These are phyloP conservation scores for Clamator glandarius DNA, from an alignment of 2,797 vertebrate species.

Conservation along the genomic window DNA sequence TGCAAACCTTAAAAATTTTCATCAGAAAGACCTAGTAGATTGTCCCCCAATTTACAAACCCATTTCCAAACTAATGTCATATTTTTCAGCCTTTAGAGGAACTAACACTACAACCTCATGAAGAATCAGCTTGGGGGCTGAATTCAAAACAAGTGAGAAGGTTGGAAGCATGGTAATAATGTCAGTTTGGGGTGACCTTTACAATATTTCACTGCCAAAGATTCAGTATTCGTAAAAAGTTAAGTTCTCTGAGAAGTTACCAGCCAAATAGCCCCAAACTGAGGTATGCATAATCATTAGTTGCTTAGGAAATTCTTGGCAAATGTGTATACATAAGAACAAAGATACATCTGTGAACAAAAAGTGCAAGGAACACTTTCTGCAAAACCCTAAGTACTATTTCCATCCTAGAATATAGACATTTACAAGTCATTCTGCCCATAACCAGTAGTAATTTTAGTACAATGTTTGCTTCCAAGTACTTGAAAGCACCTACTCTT, in stretches of 20 bases:
- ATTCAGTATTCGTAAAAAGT: not conserved
- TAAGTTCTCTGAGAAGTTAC: not conserved
- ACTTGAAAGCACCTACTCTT: slow-evolving; percentile 37
- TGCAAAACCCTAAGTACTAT: slow-evolving; percentile 39
- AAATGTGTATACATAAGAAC: not conserved
- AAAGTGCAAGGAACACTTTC: slow-evolving; percentile 11
- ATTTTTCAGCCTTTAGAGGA: not conserved
- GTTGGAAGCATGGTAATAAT: not conserved
- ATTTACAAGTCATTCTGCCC: slow-evolving; percentile 37
- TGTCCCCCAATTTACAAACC: not conserved
- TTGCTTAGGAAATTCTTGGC: slow-evolving; percentile 46
- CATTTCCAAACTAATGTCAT: rapidly evolving
- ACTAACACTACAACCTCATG: rapidly evolving
- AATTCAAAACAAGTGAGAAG: not conserved
- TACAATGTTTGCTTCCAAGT: slow-evolving; percentile 24
- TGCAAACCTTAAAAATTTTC: not conserved
- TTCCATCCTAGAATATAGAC: slow-evolving; percentile 11
- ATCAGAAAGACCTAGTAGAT: not conserved
- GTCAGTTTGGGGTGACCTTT: not conserved
- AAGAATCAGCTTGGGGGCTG: not conserved
- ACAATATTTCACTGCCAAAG: not conserved
- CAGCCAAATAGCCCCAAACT: not conserved
- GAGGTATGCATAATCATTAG: not conserved
- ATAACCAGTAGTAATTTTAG: slow-evolving; percentile 54
- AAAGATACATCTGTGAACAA: slow-evolving; percentile 64